A percentile compares a stretch with the other conserved stretches of the same genome.
Evolutionary conservation across 2,888 invertebrate genomes (phyloP).

Genomic region (Scrobipalpa costella): DNA sequence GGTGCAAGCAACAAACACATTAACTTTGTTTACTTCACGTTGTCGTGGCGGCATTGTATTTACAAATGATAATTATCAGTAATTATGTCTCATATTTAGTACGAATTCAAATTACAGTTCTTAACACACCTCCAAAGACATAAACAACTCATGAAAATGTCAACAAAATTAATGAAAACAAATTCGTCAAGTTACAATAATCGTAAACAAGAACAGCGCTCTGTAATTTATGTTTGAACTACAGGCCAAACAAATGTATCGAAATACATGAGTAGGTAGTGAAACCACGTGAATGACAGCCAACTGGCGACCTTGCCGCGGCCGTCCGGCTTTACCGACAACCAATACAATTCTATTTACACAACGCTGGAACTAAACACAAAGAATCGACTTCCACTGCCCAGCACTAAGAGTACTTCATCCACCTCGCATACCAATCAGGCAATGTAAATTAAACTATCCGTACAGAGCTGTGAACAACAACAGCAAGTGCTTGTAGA

Average conservation of each 20-base stretch:
- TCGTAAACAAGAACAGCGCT: slow-evolving; percentile 9
- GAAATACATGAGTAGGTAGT: slow-evolving; percentile 21
- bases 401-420: background rate
- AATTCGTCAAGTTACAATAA: slow-evolving; percentile 20
- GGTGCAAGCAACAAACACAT: background rate
- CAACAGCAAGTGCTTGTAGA: slow-evolving; percentile 15
- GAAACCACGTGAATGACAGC: slow-evolving; percentile 49
- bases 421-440: background rate
- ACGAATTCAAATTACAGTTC: background rate
- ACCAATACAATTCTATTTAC: slow-evolving; percentile 27
- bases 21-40: background rate
- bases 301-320: slow-evolving; percentile 51
- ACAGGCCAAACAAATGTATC: slow-evolving; percentile 21
- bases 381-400: background rate
- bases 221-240: slow-evolving; percentile 4
- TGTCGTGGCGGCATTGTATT: background rate
- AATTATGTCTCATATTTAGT: background rate
- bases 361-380: background rate
- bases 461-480: background rate
- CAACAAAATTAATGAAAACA: slow-evolving; percentile 15
- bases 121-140: background rate
- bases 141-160: slow-evolving; percentile 1
- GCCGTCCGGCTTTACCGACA: slow-evolving; percentile 38
- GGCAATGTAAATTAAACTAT: background rate
- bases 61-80: background rate